Percentiles rank a stretch among this genome's conserved stretches.
These are phyloP conservation scores for Lepidocyrtinus sp. DNA, from an alignment of 2,888 invertebrate species.

Conservation along the genomic window DNA sequence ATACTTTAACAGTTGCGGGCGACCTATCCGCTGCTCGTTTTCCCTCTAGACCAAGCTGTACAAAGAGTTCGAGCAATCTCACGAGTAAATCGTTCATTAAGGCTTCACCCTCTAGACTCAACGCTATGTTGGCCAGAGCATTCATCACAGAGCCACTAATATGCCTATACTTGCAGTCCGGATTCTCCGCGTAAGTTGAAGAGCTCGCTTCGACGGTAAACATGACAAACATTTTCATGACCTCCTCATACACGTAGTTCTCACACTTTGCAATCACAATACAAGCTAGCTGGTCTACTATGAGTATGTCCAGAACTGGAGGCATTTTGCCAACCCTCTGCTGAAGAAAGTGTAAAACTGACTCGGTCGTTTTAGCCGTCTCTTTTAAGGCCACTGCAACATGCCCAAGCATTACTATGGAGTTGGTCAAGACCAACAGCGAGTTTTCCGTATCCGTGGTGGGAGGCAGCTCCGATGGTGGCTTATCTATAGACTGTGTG, in stretches of 20 bases:
- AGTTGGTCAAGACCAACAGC: constrained; percentile 92
- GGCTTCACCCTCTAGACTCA: constrained; percentile 89
- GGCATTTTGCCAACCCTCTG: constrained; percentile 95
- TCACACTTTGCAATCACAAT: constrained; percentile 97
- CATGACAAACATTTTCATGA: constrained; percentile 98
- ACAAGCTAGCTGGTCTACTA: constrained; percentile 97
- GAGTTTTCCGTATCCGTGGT: constrained; percentile 55
- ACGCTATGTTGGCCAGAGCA: constrained; percentile 96
- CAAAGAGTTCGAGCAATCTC: constrained; percentile 94
- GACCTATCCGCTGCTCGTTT: constrained; percentile 95
- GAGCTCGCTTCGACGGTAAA: constrained; percentile 94
- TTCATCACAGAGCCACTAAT: constrained; percentile 96
- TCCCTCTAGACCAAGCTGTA: constrained; percentile 97
- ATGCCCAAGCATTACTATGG: constrained; percentile 97
- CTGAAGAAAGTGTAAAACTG: constrained; percentile 96
- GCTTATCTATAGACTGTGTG: constrained; percentile 24
- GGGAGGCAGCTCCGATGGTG: constrained; percentile 3
- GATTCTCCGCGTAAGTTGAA: constrained; percentile 78
- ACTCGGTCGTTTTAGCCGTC: constrained; percentile 93
- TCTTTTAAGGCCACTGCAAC: constrained; percentile 96
- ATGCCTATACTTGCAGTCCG: constrained; percentile 76
- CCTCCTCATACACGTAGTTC: constrained; percentile 86
- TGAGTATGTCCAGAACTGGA: constrained; percentile 91
- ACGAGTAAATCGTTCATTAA: constrained; percentile 89
- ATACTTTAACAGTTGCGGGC: constrained; percentile 78